Evolutionary conservation across 2,113 vertebrate genomes (phyloP).

Genomic region (Rhabdornis inornatus): DNA sequence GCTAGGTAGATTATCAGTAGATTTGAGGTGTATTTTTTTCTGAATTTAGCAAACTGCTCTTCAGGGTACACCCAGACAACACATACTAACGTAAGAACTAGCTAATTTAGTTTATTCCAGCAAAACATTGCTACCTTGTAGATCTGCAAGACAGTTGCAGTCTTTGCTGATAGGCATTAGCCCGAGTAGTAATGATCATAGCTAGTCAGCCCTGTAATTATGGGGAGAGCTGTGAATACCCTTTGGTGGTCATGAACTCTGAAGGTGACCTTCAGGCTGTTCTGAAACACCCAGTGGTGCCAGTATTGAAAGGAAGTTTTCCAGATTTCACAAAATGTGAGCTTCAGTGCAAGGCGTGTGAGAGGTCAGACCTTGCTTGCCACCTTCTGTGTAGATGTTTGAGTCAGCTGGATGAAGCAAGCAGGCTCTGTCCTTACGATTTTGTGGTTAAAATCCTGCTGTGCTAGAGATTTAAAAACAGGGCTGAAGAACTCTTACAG

Average conservation of each 20-base stretch:
- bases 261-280: background rate
- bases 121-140: background rate
- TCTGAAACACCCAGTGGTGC: background rate
- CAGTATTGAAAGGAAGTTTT: background rate
- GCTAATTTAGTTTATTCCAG: background rate
- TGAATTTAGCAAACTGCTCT: constrained; percentile 19
- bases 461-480: background rate
- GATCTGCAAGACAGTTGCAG: background rate
- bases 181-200: background rate
- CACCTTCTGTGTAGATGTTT: background rate
- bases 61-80: constrained; percentile 28
- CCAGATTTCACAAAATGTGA: background rate
- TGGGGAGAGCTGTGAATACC: background rate
- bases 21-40: constrained; percentile 16
- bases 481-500: background rate
- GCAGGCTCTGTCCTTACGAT: background rate
- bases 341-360: background rate
- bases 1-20: background rate
- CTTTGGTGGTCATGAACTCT: background rate
- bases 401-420: background rate
- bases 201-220: background rate
- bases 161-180: background rate
- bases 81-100: background rate
- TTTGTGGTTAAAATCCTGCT: background rate
- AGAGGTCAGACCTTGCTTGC: background rate